Evolutionary conservation across 2,797 vertebrate genomes (phyloP), one percentile per base, ranked within the genome.

Genomic region (Tachyglossus aculeatus): DNA sequence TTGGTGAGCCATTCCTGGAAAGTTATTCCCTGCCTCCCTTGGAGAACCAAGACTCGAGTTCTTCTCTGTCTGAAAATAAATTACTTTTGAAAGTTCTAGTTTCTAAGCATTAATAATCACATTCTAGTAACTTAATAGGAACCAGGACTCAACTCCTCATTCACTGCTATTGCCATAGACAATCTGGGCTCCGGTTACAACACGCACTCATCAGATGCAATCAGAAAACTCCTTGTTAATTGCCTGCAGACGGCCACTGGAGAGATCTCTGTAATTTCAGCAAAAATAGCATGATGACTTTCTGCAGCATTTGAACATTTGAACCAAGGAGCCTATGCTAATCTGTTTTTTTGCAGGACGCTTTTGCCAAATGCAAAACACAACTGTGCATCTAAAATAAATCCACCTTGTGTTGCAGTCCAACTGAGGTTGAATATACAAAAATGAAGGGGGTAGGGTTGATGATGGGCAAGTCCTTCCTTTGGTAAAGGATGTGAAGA

Each of bases 241-340:
- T 32, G 31, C 41, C 53, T 58, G 11, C 37, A 58, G 61, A 62
- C 62, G 60, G 47, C 24, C 69, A 62, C 27, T 50, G 18, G 40
- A 61, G 45, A 50, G 29, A 36, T n/a, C n/a, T n/a, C n/a, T n/a
- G n/a, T n/a, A n/a, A n/a, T n/a, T n/a, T n/a, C 3, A 57, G 29
- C 33, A 19, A 37, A 58, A 54, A 14, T 63, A 63, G n/a, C n/a
- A 63, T 34, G 7, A 32, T 47, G 22, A 53, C 13, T 57, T 71
- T 39, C 50, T 21, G 43, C 18, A 57, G 36, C 70, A 36, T 40
- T 32, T 36, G 36, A 59, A 6, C 5, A 39, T 33, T 65, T 29
- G 45, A 52, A 18, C n/a, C n/a, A n/a, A n/a, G n/a, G n/a, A n/a
- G n/a, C n/a, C n/a, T n/a, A n/a, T n/a, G n/a, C n/a, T n/a, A n/a